phyloP scores from a whole-genome alignment of 1,140 invertebrate species.

The Trichonephila clavipes region DNA sequence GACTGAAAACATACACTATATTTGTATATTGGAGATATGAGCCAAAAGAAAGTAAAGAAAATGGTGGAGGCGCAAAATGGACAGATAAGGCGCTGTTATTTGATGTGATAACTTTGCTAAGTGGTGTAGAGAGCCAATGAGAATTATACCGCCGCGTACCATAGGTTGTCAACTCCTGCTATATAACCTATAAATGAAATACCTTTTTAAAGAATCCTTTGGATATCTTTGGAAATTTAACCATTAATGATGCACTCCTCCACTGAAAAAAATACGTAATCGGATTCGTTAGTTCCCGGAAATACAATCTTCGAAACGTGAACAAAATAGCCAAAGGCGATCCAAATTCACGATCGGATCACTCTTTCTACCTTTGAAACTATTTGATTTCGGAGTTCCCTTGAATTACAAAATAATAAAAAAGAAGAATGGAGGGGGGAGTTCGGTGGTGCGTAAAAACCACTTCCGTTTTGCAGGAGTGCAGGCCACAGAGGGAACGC shows the following conservation, averaged over 20 bases:
- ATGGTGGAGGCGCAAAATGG: no score
- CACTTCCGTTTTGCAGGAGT: slow-evolving; percentile 26
- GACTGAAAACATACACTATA: no score
- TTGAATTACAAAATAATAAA: slow-evolving; percentile 10
- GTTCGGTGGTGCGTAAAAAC: neutral
- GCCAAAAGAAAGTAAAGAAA: no score
- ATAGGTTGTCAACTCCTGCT: no score
- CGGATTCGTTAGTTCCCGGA: neutral
- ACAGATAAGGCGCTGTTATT: no score
- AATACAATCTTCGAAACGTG: neutral
- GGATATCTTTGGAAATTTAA: no score
- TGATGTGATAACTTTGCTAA: no score
- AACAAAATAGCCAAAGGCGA: slow-evolving; percentile 8
- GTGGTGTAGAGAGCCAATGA: no score
- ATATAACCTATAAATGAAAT: no score
- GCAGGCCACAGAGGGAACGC: neutral
- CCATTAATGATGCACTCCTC: neutral
- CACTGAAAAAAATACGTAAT: neutral
- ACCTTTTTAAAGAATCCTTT: no score
- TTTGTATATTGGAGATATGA: no score
- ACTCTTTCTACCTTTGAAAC: slow-evolving; percentile 1
- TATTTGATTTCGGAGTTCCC: slow-evolving; percentile 16
- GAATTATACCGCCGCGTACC: no score
- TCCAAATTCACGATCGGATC: slow-evolving; percentile 12
- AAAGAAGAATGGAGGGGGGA: neutral